Conservation (phyloP, 2,113 vertebrate species). For the Otolemur garnettii region DNA sequence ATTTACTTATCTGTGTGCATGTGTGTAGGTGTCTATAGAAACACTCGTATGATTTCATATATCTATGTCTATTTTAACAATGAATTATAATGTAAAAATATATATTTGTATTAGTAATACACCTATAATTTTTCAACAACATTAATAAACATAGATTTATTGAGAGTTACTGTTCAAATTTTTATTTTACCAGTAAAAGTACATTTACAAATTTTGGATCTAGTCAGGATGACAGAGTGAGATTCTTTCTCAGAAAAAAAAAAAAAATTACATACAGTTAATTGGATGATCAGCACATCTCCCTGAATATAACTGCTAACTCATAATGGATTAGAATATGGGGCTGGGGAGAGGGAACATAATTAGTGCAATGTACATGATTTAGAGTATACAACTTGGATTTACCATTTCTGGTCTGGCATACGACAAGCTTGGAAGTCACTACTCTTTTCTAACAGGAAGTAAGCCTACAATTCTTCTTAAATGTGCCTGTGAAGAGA, state of each 20-base stretch:
- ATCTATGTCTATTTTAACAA: background rate
- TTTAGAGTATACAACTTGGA: background rate
- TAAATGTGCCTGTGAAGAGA: background rate
- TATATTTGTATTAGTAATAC: background rate
- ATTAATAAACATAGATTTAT: background rate
- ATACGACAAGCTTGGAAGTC: background rate
- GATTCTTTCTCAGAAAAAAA: background rate
- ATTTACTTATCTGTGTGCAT: background rate
- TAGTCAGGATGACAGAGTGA: background rate
- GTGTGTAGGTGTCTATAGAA: background rate
- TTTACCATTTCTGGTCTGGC: background rate
- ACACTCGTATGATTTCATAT: background rate
- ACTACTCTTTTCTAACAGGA: background rate
- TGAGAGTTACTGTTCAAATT: background rate
- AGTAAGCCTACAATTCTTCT: background rate
- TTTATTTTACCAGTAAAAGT: background rate
- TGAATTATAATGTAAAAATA: background rate
- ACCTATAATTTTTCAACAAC: background rate
- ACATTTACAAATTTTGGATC: background rate
- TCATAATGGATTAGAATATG: background rate
- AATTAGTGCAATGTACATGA: background rate
- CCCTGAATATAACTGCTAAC: background rate
- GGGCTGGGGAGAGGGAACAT: too few relatives aligned
- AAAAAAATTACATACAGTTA: background rate
- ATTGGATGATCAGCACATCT: background rate